Evolutionary conservation across 2,113 vertebrate genomes (phyloP).

Genomic region (Ramphastos sulfuratus): DNA sequence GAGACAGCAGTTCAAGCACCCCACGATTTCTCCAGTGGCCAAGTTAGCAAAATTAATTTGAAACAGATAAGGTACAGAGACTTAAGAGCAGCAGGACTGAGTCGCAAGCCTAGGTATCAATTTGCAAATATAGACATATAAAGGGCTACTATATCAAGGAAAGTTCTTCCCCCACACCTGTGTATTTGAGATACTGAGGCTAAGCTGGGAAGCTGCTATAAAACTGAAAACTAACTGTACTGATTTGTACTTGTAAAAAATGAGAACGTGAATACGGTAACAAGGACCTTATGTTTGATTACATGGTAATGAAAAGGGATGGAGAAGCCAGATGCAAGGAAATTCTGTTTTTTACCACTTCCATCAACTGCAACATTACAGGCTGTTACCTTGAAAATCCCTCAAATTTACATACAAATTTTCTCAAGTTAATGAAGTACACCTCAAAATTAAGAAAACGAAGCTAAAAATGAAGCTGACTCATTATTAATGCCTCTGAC

Average conservation of each 20-base stretch:
- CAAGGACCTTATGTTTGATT: not conserved
- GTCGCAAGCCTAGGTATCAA: not conserved
- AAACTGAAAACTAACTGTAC: not conserved
- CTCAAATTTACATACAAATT: not conserved
- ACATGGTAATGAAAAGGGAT: not conserved
- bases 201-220: not conserved
- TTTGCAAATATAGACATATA: not conserved
- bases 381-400: not conserved
- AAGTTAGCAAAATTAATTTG: not conserved
- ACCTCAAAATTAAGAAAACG: not conserved
- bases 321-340: not conserved
- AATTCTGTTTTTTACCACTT: not conserved
- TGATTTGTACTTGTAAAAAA: not conserved
- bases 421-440: not conserved
- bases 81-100: not conserved
- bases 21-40: not conserved
- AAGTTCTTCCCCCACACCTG: not conserved
- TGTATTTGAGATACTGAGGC: not conserved
- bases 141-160: not conserved
- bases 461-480: not conserved
- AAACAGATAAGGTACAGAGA: not conserved
- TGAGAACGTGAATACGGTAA: rapidly evolving
- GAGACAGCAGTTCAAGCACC: rapidly evolving
- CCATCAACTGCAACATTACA: not conserved
- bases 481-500: not conserved